phyloP scores from a whole-genome alignment of 2,888 invertebrate species.

The Papilio gigon region DNA sequence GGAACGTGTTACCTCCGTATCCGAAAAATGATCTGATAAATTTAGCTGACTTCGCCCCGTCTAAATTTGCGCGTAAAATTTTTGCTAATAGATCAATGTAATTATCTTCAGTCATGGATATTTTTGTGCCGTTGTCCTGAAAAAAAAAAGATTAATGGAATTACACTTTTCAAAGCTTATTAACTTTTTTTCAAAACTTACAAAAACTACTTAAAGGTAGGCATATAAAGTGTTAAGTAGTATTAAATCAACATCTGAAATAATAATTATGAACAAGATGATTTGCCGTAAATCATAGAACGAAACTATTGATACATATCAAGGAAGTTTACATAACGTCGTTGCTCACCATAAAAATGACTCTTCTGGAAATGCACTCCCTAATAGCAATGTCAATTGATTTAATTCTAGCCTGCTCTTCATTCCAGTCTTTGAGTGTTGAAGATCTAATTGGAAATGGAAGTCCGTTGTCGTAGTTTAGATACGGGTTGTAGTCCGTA shows the following conservation, averaged over 20 bases:
- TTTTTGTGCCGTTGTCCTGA: conserved; percentile 66
- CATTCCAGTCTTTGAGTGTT: conserved; percentile 54
- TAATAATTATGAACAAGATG: too few relatives aligned
- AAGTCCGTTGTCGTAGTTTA: conserved; percentile 71
- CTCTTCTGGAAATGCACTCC: conserved; percentile 68
- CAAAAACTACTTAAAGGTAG: too few relatives aligned
- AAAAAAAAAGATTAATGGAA: conserved; percentile 40
- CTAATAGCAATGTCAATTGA: conserved; percentile 68
- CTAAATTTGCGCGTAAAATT: conserved; percentile 69
- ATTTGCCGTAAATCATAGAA: too few relatives aligned
- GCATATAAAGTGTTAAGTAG: too few relatives aligned
- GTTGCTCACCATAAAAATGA: conserved; percentile 66
- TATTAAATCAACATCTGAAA: too few relatives aligned
- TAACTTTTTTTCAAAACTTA: too few relatives aligned
- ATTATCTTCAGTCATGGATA: conserved; percentile 66
- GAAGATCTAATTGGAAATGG: conserved; percentile 66
- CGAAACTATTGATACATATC: too few relatives aligned
- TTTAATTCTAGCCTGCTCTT: conserved; percentile 61
- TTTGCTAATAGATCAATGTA: conserved; percentile 66
- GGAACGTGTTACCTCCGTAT: conserved; percentile 62
- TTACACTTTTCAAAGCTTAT: background rate
- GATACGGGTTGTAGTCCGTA: conserved; percentile 62
- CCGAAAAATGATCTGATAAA: conserved; percentile 66
- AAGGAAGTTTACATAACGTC: too few relatives aligned
- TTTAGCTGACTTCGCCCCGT: conserved; percentile 63